These are phyloP conservation scores for Mythimna impura DNA, from an alignment of 2,888 invertebrate species.

Conservation along the genomic window DNA sequence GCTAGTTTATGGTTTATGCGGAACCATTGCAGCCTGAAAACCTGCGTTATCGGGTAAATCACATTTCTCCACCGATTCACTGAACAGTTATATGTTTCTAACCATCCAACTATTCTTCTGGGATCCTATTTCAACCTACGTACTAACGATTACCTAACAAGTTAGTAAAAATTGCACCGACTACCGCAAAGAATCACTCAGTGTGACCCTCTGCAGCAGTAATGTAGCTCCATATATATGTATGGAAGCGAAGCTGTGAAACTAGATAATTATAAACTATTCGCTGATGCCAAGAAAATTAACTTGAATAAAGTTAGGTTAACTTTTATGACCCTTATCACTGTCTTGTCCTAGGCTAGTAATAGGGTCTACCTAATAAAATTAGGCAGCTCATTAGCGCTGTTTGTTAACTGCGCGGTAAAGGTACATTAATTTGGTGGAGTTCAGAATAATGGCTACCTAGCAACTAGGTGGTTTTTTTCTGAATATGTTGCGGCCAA, in stretches of 20 bases:
- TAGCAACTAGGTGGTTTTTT: neutral
- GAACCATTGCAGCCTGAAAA: constrained; percentile 41
- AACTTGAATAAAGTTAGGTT: constrained; percentile 24
- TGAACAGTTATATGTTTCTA: constrained; percentile 16
- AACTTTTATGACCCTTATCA: constrained; percentile 49
- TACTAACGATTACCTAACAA: neutral
- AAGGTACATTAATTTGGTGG: constrained; percentile 19
- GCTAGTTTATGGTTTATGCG: constrained; percentile 22
- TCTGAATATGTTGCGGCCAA: too few relatives aligned
- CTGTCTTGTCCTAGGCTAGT: constrained; percentile 28
- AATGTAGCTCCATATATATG: too few relatives aligned
- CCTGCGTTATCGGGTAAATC: constrained; percentile 46
- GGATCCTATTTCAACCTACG: neutral
- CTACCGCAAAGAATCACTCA: too few relatives aligned
- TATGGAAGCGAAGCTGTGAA: neutral
- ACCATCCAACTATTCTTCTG: constrained; percentile 1
- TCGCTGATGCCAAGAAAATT: constrained; percentile 20
- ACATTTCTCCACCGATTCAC: constrained; percentile 26
- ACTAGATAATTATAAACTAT: constrained; percentile 3
- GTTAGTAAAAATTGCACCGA: too few relatives aligned
- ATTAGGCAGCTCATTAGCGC: constrained; percentile 42
- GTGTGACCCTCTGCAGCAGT: too few relatives aligned
- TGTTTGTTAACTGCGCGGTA: constrained; percentile 10
- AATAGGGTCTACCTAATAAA: constrained; percentile 11
- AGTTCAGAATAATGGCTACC: constrained; percentile 7